A percentile compares a stretch with the other conserved stretches of the same genome.
These are phyloP conservation scores for Coelopa pilipes DNA, from an alignment of 2,888 invertebrate species.

Conservation along the genomic window DNA sequence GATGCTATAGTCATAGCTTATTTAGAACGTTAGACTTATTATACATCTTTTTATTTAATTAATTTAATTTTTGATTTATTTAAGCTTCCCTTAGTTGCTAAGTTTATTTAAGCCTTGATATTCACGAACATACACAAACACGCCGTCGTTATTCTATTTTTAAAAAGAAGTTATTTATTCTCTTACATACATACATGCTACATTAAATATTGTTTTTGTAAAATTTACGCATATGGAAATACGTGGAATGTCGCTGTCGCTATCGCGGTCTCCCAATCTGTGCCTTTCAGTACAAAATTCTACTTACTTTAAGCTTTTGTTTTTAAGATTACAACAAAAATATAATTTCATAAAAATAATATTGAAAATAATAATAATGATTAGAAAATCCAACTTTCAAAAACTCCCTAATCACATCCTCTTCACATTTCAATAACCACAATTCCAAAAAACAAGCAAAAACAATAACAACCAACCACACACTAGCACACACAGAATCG, in stretches of 20 bases:
- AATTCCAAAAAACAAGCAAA: constrained; percentile 16
- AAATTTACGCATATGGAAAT: constrained; percentile 58
- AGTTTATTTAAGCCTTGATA: not conserved
- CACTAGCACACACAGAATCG: constrained; percentile 4
- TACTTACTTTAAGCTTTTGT: constrained; percentile 40
- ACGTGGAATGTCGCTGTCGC: constrained; percentile 68
- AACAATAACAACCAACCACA: constrained; percentile 5
- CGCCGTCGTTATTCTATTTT: constrained; percentile 23
- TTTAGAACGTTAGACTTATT: not conserved
- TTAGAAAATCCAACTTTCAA: too few species aligned
- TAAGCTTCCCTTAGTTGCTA: constrained; percentile 39
- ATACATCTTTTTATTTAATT: constrained; percentile 16
- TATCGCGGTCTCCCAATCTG: constrained; percentile 69
- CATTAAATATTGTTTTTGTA: too few species aligned
- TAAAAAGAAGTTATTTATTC: too few species aligned
- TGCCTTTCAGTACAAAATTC: constrained; percentile 56
- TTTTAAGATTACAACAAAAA: not conserved
- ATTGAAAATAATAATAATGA: constrained; percentile 29
- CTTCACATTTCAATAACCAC: constrained; percentile 4
- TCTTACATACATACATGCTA: too few species aligned
- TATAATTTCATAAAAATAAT: constrained; percentile 6
- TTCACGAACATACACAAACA: constrained; percentile 36
- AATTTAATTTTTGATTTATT: constrained; percentile 35
- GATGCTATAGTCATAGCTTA: not conserved
- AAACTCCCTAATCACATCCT: constrained; percentile 31